Conservation (phyloP, 2,888 invertebrate genomes). For the Cephus pygmeus region DNA sequence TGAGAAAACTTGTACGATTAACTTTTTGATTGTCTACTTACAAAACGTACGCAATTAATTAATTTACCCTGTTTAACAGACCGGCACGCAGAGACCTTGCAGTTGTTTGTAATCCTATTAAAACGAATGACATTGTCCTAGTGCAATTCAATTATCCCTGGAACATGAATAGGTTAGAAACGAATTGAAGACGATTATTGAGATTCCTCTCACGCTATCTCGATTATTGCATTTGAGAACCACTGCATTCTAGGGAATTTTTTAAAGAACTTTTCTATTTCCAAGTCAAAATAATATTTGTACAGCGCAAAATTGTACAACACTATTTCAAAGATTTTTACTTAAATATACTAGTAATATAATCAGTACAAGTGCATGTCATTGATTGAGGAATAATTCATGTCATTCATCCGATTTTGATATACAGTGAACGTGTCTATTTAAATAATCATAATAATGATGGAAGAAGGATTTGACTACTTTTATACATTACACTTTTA, state of each 20-base stretch:
- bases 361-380: not conserved
- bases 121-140: slow-evolving; percentile 39
- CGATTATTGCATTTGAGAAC: not conserved
- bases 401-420: not conserved
- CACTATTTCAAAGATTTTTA: not conserved
- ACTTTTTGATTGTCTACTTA: not conserved
- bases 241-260: not conserved
- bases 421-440: not conserved
- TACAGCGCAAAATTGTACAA: not conserved
- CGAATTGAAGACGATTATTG: not conserved
- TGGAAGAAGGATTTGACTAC: not conserved
- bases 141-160: not conserved
- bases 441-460: not conserved
- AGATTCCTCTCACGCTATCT: not conserved
- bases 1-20: not conserved
- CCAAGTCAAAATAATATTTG: not conserved
- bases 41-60: not conserved
- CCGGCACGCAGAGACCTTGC: slow-evolving; percentile 29
- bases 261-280: not conserved
- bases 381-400: not conserved
- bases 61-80: slow-evolving; percentile 40
- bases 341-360: not conserved
- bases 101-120: slow-evolving; percentile 34
- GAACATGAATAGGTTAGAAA: not conserved
- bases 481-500: not conserved